Base-by-base conservation (phyloP, 2,113 vertebrate genomes). In the Onychostruthus taczanowskii region DNA sequence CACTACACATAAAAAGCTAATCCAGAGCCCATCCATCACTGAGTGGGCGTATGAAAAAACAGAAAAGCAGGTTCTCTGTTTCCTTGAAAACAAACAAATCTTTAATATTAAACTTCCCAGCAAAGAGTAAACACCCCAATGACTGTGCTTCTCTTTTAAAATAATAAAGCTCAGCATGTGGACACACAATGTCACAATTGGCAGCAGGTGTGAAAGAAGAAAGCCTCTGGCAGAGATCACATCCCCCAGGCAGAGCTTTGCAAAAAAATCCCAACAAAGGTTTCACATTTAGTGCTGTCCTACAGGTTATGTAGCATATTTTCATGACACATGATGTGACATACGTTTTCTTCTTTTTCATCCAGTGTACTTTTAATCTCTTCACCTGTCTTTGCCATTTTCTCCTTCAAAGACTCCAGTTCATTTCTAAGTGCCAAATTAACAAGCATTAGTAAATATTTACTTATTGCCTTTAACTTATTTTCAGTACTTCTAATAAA, bases 321-420 rank as follows among this genome's bases (percentile, higher is more conserved):
- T 35, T 56, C n/a, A 82, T 10, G 6, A 80, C 62, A 47, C 27
- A 68, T 28, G 55, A 69, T 24, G 16, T 58, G 35, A 47, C 98
- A 82, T 98, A 99, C 99, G 62, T 97, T 98, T 97, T 98, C 97
- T 94, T 99, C 98, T 80, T 95, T 97, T 95, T 98, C 97, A 89
- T 98, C 98, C 95, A 98, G 95, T 96, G 98, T 95, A 66, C 50
- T 98, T 92, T 98, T 95, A 58, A 95, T 95, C 83, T 99, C 98
- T 96, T 98, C 93, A 95, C 61, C 94, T 89, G 98, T 97, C 84
- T 95, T 96, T 64, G 98, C 95, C 77, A 98, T 91, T 96, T 96
- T 96, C 92, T 96, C 95, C 95, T 96, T 98, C 80, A 98, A 52
- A 59, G 95, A 96, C 43, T 97, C 90, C 17, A 98, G 28, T 92